Conservation (phyloP, 2,888 invertebrate genomes). For the Lamproptera curius region DNA sequence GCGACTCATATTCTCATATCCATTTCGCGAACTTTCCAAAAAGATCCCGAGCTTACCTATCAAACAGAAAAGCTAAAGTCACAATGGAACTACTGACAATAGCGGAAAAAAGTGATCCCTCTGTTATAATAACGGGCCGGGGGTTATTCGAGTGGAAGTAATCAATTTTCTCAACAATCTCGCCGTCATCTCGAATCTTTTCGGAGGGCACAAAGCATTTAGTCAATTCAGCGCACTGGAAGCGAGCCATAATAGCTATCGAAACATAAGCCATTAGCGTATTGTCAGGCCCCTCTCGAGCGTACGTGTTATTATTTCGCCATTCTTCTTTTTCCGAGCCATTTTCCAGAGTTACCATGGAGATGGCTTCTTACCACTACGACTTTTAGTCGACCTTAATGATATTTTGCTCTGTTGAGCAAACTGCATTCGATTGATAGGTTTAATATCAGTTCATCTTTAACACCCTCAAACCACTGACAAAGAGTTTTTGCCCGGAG, state of each 20-base stretch:
- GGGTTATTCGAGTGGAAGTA: slow-evolving; percentile 65
- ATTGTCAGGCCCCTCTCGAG: slow-evolving; percentile 65
- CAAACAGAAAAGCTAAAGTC: too few relatives aligned
- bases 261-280: slow-evolving; percentile 74
- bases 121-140: slow-evolving; percentile 48
- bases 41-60: too few relatives aligned
- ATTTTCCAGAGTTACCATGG: too few relatives aligned
- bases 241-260: slow-evolving; percentile 58
- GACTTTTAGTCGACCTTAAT: too few relatives aligned
- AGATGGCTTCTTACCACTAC: too few relatives aligned
- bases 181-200: slow-evolving; percentile 74
- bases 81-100: slow-evolving; percentile 33
- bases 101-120: slow-evolving; percentile 33
- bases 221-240: slow-evolving; percentile 72
- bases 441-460: too few relatives aligned
- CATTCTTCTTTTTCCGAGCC: slow-evolving; percentile 20
- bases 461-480: too few relatives aligned
- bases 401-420: too few relatives aligned
- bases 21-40: too few relatives aligned
- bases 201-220: slow-evolving; percentile 71
- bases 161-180: slow-evolving; percentile 76
- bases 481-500: too few relatives aligned
- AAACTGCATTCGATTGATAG: too few relatives aligned
- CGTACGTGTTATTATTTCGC: slow-evolving; percentile 36
- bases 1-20: too few relatives aligned